Base-by-base conservation (phyloP, 2,113 vertebrate species). In the Pterocles burchelli region DNA sequence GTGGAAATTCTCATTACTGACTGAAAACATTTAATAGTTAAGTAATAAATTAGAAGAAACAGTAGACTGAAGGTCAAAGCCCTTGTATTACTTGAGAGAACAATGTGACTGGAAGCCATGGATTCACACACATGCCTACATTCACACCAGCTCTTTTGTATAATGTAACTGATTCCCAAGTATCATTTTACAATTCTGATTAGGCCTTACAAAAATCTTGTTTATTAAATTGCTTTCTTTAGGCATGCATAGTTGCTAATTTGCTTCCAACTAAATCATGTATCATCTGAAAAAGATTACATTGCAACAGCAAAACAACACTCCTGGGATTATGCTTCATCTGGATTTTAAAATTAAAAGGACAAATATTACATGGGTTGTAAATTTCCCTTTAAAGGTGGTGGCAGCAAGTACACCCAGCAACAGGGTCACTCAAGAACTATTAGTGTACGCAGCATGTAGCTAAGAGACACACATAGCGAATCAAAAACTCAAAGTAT, bases 181-280 rank as follows among this genome's bases (percentile, higher is more conserved):
- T 73, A 97, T 97, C 94, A 87, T 59, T 97, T 97, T 97, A 97
- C 94, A 97, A 97, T 96, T 97, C 96, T 97, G 95, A 98, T 97
- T 96, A 97, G 95, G 84, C 90, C 93, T 96, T 92, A 96, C 95
- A 96, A 95, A 97, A 98, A 96, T 93, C 95, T 88, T 97, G 93
- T 96, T 98, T 98, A 97, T 97, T 97, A 98, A 97, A 97, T 94
- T 97, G 94, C 96, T 98, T 98, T 98, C 97, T 97, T 98, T 97
- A 97, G 97, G 96, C 90, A 95, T 96, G 96, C 93, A 90, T 58
- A 96, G 94, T 93, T 97, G 95, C 97, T 96, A 97, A 98, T 98
- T 97, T 98, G 96, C 97, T 98, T 97, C 97, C 95, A 95, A 92
- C 93, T 97, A 94, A 96, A 97, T 97, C 97, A 97, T 95, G 96